Evolutionary conservation across 2,113 vertebrate species (phyloP).

Genomic region (Crocuta crocuta): DNA sequence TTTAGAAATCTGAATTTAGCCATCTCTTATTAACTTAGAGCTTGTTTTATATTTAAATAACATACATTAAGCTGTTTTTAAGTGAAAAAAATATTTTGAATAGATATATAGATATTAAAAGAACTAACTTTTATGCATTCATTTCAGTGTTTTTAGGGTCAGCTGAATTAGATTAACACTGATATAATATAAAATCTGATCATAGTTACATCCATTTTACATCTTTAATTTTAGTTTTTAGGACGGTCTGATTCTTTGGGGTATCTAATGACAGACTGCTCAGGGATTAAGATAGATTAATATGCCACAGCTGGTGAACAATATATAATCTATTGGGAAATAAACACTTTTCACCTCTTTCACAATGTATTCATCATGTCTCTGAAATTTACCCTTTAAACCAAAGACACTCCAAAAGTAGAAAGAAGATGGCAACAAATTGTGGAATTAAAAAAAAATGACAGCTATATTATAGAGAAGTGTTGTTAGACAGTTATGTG

Average conservation of each 20-base stretch:
- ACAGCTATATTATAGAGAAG: not conserved
- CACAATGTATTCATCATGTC: slow-evolving; percentile 63
- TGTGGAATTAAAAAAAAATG: not conserved
- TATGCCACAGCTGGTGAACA: slow-evolving; percentile 78
- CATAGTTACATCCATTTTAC: slow-evolving; percentile 76
- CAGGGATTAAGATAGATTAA: slow-evolving; percentile 80
- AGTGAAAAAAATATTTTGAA: not conserved
- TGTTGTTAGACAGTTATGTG: not conserved
- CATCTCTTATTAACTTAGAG: not conserved
- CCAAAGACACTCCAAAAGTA: not conserved
- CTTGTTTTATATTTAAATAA: not conserved
- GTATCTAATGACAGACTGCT: slow-evolving; percentile 73
- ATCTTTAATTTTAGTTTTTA: slow-evolving; percentile 78
- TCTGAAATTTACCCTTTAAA: not conserved
- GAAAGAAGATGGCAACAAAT: not conserved
- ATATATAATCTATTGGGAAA: slow-evolving; percentile 69
- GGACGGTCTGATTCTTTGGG: slow-evolving; percentile 68
- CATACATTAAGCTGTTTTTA: not conserved
- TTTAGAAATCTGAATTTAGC: not conserved
- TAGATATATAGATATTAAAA: not conserved
- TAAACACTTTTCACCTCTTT: slow-evolving; percentile 76
- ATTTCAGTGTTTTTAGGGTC: slow-evolving; percentile 60
- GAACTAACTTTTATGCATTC: not conserved
- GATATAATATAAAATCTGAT: slow-evolving; percentile 44
- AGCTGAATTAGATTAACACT: slow-evolving; percentile 52